Conservation (phyloP, 2,888 invertebrate species). For the Ceratothoa steindachneri region DNA sequence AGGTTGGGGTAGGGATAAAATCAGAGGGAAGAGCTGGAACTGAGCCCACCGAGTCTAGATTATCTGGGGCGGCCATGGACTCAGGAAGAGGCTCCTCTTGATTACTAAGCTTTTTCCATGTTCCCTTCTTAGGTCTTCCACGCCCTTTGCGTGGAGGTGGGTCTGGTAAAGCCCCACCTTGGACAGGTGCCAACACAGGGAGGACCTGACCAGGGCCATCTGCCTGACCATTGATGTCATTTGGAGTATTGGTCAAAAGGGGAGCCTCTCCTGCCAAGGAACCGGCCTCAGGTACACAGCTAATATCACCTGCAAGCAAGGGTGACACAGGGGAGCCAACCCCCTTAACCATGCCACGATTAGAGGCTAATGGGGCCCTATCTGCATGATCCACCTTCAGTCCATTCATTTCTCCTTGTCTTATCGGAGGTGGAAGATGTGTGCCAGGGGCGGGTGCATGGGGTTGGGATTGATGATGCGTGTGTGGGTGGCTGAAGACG, state of each 20-base stretch:
- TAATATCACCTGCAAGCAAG: not conserved
- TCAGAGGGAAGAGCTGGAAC: too few species aligned
- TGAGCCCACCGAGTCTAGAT: too few species aligned
- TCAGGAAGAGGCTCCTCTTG: too few species aligned
- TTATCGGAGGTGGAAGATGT: not conserved
- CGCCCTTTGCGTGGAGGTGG: not conserved
- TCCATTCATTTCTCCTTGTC: not conserved
- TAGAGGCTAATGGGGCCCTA: not conserved
- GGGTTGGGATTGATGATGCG: not conserved
- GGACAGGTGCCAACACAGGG: not conserved
- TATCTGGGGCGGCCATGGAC: conserved; percentile 19
- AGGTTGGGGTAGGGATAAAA: too few species aligned
- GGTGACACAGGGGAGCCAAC: not conserved
- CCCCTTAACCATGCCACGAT: too few species aligned
- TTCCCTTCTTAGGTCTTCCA: conserved; percentile 25
- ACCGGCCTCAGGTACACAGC: not conserved
- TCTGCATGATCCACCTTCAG: not conserved
- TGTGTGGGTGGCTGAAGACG: not conserved
- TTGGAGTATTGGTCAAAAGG: not conserved
- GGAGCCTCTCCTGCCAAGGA: not conserved
- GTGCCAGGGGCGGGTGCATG: not conserved
- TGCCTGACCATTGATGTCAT: conserved; percentile 27
- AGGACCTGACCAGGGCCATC: conserved; percentile 18
- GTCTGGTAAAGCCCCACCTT: not conserved
- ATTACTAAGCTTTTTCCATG: conserved; percentile 3